These are phyloP conservation scores for Diadegma fenestrale DNA, from an alignment of 2,888 invertebrate genomes.

Conservation along the genomic window DNA sequence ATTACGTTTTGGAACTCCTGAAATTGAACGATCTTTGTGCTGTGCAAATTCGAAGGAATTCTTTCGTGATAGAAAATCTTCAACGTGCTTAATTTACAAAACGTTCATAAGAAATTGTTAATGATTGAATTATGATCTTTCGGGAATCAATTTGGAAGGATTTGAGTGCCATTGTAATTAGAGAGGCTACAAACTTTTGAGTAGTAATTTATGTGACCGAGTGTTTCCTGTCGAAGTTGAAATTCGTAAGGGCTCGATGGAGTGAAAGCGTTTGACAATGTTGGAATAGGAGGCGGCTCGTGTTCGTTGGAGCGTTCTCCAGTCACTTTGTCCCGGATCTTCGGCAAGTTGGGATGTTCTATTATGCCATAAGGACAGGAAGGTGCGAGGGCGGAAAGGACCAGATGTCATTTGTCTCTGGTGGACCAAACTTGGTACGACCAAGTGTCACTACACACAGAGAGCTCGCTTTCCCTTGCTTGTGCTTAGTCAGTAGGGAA, in stretches of 20 bases:
- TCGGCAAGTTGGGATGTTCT: slow-evolving; percentile 22
- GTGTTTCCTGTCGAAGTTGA: slow-evolving; percentile 20
- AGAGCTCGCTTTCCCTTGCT: not conserved
- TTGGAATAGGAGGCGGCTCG: slow-evolving; percentile 25
- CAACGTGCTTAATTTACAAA: not conserved
- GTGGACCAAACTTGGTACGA: slow-evolving; percentile 46
- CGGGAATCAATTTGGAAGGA: not conserved
- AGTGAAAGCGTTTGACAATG: slow-evolving; percentile 69
- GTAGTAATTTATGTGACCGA: not conserved
- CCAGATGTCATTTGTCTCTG: slow-evolving; percentile 49
- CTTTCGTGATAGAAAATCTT: no score
- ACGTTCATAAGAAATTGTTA: not conserved
- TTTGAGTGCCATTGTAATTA: not conserved
- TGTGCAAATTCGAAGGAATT: no score
- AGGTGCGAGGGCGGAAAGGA: slow-evolving; percentile 31
- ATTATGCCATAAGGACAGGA: not conserved
- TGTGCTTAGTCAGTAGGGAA: slow-evolving; percentile 24
- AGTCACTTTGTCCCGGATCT: not conserved
- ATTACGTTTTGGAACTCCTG: no score
- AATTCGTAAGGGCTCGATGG: slow-evolving; percentile 51
- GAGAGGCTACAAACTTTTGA: not conserved
- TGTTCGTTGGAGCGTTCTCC: slow-evolving; percentile 11
- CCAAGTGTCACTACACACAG: slow-evolving; percentile 19
- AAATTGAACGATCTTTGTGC: no score
- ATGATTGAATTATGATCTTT: not conserved